Conservation (phyloP, 64 coral and sea anemone species). For the Actinia equina region DNA sequence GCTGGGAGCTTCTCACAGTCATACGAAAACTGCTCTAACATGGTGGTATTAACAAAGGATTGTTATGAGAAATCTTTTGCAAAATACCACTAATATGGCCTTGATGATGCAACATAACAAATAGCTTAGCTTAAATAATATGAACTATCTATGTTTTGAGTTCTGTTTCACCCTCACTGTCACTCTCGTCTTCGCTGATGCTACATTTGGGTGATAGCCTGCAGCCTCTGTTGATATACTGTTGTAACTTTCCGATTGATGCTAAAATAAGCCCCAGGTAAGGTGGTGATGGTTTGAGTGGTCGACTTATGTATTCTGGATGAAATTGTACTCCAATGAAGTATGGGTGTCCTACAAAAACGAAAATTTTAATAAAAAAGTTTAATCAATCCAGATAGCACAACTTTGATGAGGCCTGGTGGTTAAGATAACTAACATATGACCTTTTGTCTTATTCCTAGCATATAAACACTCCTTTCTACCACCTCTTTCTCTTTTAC, state of each 20-base stretch:
- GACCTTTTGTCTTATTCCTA: too few species aligned
- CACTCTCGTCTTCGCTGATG: conserved; percentile 76
- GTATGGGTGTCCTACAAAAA: conserved; percentile 82
- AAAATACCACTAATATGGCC: too few species aligned
- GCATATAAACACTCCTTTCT: too few species aligned
- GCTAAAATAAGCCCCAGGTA: conserved; percentile 96
- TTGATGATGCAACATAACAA: too few species aligned
- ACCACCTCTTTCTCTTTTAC: too few species aligned
- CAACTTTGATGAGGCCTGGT: background rate
- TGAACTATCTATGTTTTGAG: background rate
- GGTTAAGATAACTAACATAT: too few species aligned
- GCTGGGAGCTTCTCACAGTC: too few species aligned
- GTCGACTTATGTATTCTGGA: conserved; percentile 93
- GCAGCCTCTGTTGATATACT: conserved; percentile 72
- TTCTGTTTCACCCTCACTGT: conserved; percentile 45
- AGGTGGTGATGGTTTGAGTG: conserved; percentile 89
- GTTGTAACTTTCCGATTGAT: conserved; percentile 71
- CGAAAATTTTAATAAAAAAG: background rate
- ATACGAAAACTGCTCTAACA: too few species aligned
- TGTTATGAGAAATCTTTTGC: too few species aligned
- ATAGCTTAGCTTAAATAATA: background rate
- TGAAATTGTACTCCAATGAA: conserved; percentile 97
- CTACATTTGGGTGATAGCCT: conserved; percentile 78
- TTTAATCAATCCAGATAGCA: background rate
- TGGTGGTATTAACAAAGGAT: too few species aligned